Evolutionary conservation across 2,888 invertebrate species (phyloP).

Genomic region (Zygothrica quintamaculata): DNA sequence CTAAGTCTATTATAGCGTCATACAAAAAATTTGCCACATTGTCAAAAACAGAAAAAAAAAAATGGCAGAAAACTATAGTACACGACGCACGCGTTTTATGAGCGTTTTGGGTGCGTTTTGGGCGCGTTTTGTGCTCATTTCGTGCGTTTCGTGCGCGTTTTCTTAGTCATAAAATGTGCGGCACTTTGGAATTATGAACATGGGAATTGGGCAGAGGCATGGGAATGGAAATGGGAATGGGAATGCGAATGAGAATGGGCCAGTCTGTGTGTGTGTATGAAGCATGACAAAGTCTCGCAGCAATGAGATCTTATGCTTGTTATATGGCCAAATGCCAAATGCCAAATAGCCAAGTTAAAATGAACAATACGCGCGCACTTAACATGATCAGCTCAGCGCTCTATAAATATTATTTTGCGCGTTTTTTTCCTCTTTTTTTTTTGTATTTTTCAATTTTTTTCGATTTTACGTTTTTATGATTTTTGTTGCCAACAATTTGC

Average conservation of each 20-base stretch:
- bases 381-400: conserved; percentile 13
- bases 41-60: conserved; percentile 5
- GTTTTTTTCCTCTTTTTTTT: conserved; percentile 30
- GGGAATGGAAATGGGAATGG: conserved; percentile 12
- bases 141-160: conserved; percentile 35
- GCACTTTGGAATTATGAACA: conserved; percentile 8
- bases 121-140: too few relatives aligned
- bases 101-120: conserved; percentile 34
- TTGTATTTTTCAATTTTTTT: conserved; percentile 8
- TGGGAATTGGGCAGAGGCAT: conserved; percentile 6
- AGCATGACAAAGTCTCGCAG: conserved; percentile 15
- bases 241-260: conserved; percentile 9
- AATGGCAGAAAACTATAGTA: background rate
- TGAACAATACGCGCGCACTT: conserved; percentile 15
- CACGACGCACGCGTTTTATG: background rate
- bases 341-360: conserved; percentile 21
- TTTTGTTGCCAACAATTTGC: too few relatives aligned
- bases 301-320: conserved; percentile 5
- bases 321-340: conserved; percentile 29
- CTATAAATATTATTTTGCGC: conserved; percentile 42
- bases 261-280: conserved; percentile 1
- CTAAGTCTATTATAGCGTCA: too few relatives aligned
- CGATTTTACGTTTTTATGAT: too few relatives aligned
- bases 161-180: conserved; percentile 39
- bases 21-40: conserved; percentile 30